phyloP scores from a whole-genome alignment of 1,140 invertebrate species.

The Rhopalosiphum maidis region DNA sequence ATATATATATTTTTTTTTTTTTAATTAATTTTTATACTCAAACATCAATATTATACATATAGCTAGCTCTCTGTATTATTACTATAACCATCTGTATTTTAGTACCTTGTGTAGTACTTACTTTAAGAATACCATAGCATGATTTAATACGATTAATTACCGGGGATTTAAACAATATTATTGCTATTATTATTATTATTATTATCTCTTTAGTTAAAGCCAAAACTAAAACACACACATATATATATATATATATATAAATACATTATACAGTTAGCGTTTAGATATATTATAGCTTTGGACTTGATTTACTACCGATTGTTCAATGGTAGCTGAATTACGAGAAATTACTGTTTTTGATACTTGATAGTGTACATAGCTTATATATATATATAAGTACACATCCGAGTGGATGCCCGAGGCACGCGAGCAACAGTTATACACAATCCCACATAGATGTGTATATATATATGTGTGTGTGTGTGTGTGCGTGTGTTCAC shows the following conservation, averaged over 20 bases:
- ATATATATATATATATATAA: neutral
- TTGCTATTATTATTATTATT: neutral
- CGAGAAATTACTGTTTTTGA: slow-evolving; percentile 8
- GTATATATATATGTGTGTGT: neutral
- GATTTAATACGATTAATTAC: neutral
- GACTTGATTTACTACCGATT: neutral
- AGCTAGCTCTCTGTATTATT: no score
- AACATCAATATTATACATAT: no score
- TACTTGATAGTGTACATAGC: neutral
- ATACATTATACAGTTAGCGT: neutral
- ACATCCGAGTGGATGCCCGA: neutral
- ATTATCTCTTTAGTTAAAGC: neutral
- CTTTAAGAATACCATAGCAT: neutral
- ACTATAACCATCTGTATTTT: no score
- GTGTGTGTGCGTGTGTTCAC: neutral
- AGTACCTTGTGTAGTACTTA: no score
- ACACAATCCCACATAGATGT: neutral
- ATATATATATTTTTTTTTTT: no score
- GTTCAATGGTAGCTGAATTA: neutral
- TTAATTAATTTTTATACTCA: no score
- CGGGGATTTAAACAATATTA: neutral
- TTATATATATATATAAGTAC: neutral
- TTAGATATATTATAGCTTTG: neutral
- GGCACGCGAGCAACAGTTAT: neutral
- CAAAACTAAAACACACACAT: neutral